Conservation (phyloP, 2,113 vertebrate species). For the Galbula dea region DNA sequence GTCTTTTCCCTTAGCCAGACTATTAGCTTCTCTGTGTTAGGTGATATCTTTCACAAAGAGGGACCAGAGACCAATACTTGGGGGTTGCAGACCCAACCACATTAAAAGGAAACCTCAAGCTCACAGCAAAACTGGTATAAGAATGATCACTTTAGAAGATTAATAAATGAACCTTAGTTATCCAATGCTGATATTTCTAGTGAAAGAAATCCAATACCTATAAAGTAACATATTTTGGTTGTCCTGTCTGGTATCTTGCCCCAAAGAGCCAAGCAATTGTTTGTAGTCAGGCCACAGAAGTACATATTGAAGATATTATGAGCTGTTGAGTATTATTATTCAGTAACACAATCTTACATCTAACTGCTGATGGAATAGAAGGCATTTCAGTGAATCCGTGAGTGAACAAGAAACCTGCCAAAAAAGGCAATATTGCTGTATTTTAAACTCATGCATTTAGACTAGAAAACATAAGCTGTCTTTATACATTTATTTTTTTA, state of each 20-base stretch:
- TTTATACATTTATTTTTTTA: not conserved
- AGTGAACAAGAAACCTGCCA: not conserved
- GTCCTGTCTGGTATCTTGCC: not conserved
- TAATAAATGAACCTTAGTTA: not conserved
- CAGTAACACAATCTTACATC: not conserved
- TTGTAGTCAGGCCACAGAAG: too few relatives aligned
- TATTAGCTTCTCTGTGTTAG: too few relatives aligned
- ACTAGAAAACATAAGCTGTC: not conserved
- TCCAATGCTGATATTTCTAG: not conserved
- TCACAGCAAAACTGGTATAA: not conserved
- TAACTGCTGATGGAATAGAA: not conserved
- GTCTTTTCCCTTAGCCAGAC: too few relatives aligned
- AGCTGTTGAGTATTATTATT: not conserved
- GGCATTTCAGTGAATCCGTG: not conserved
- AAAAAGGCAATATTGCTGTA: not conserved
- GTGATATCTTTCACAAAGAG: too few relatives aligned
- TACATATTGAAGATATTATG: not conserved
- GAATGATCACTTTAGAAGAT: not conserved
- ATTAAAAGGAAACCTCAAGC: not conserved
- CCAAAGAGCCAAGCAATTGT: not conserved
- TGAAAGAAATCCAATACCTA: not conserved
- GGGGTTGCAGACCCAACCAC: too few relatives aligned
- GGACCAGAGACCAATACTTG: too few relatives aligned
- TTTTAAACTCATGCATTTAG: not conserved
- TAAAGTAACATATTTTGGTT: not conserved